These are phyloP conservation scores for Darevskia mixta DNA, from an alignment of 2,797 vertebrate genomes.

Conservation along the genomic window DNA sequence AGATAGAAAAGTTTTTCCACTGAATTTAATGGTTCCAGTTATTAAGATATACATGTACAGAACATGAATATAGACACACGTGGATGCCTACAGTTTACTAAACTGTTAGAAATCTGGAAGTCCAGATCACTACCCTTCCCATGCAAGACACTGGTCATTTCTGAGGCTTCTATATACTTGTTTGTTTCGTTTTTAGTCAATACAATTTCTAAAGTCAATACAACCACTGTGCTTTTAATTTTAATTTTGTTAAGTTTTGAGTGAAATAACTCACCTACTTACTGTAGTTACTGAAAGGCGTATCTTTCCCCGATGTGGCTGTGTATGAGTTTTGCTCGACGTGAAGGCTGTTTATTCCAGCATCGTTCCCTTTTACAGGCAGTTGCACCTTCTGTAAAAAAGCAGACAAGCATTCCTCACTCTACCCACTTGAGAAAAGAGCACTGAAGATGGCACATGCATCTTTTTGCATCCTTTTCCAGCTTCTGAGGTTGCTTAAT, in stretches of 20 bases:
- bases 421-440: constrained; percentile 39
- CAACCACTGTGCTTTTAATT: background rate
- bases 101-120: background rate
- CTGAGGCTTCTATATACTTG: background rate
- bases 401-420: constrained; percentile 27
- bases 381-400: constrained; percentile 52
- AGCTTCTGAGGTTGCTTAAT: constrained; percentile 61
- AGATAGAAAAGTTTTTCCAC: background rate
- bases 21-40: background rate
- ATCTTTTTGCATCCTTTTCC: constrained; percentile 67
- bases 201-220: background rate
- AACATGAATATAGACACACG: background rate
- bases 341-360: constrained; percentile 32
- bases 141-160: background rate
- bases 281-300: constrained; percentile 61
- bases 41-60: background rate
- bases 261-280: constrained; percentile 32
- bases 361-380: constrained; percentile 26
- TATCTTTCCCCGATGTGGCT: constrained; percentile 27
- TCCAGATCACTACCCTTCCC: background rate
- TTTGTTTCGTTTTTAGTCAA: background rate
- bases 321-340: constrained; percentile 41
- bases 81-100: background rate
- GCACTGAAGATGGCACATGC: background rate
- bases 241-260: background rate